Conservation (phyloP, 2,797 vertebrate genomes). For the Pseudomugil gertrudae region DNA sequence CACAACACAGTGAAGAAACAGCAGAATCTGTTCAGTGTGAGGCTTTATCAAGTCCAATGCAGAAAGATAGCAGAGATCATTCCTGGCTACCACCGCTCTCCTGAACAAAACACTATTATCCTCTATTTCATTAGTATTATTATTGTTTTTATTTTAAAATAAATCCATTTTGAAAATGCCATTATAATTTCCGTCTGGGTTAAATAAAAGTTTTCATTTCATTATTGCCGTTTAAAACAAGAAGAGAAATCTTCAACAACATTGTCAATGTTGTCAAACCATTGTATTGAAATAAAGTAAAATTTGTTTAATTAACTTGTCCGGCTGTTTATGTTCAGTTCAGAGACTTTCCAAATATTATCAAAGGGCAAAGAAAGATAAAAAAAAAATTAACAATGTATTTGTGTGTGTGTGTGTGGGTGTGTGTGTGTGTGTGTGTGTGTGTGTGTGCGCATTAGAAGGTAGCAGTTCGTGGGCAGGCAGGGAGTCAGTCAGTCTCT, state of each 20-base stretch:
- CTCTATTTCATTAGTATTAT: no score
- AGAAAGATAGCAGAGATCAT: no score
- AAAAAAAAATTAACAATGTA: conserved; percentile 12
- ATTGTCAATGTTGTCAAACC: background rate
- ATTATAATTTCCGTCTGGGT: no score
- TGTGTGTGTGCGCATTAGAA: conserved; percentile 35
- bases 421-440: conserved; percentile 23
- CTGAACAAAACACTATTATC: no score
- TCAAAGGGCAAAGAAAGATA: conserved; percentile 15
- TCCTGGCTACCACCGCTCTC: no score
- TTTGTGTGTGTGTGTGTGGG: conserved; percentile 23
- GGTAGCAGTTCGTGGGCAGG: conserved; percentile 68
- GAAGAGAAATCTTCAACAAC: no score
- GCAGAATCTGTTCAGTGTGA: no score
- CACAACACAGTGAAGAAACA: no score
- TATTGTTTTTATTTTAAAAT: no score
- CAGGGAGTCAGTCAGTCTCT: conserved; percentile 71
- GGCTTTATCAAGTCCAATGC: no score
- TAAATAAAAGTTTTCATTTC: no score
- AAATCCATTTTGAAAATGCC: no score
- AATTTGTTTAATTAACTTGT: background rate
- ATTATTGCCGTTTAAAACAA: background rate
- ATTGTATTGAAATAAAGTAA: conserved; percentile 19
- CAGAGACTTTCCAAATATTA: conserved; percentile 11
- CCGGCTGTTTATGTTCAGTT: background rate